Percentiles rank a stretch among this genome's conserved stretches.
phyloP scores from a whole-genome alignment of 2,797 vertebrate species.

The Tauraco hartlaubi region DNA sequence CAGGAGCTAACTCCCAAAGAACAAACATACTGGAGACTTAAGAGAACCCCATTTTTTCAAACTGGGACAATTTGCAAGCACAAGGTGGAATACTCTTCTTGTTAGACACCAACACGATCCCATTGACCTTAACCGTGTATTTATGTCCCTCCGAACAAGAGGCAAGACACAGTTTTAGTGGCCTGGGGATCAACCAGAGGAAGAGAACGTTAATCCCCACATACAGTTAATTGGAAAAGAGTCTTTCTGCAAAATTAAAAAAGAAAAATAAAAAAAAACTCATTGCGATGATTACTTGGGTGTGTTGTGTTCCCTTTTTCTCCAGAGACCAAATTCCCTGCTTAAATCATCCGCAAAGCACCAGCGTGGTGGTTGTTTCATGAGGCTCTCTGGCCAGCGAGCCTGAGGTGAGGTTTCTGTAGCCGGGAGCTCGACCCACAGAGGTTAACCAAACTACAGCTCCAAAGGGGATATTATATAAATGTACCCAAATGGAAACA shows the following conservation, averaged over 20 bases:
- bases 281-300: not conserved
- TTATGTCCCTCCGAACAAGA: not conserved
- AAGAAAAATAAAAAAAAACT: not conserved
- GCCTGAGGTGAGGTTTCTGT: not conserved
- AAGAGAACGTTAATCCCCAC: not conserved
- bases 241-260: not conserved
- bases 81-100: not conserved
- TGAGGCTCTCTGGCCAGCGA: not conserved
- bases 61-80: not conserved
- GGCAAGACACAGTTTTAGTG: not conserved
- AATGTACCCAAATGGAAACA: slow-evolving; percentile 26
- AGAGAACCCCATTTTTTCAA: not conserved
- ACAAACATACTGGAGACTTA: not conserved
- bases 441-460: slow-evolving; percentile 66
- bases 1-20: not conserved
- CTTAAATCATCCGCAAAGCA: not conserved
- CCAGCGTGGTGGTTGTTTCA: not conserved
- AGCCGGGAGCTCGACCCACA: not conserved
- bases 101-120: not conserved
- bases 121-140: not conserved
- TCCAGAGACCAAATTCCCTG: not conserved
- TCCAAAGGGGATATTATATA: slow-evolving; percentile 39
- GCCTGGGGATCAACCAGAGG: not conserved
- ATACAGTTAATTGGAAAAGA: not conserved
- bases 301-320: not conserved